Base-by-base conservation (phyloP, 1,140 invertebrate genomes). In the Solen grandis region DNA sequence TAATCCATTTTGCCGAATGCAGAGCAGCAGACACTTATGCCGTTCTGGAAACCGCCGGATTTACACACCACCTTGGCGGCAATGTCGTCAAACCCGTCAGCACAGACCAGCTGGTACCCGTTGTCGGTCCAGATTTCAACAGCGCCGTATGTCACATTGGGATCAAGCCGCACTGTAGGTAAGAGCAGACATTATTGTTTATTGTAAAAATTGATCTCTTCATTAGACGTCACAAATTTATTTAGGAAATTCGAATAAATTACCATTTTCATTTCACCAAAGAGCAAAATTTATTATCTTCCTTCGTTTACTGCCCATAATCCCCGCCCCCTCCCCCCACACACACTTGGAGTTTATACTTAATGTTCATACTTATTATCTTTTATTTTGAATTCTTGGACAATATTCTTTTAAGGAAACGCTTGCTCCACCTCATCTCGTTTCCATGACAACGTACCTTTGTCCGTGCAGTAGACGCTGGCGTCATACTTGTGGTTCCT, bases 401-500 rank as follows among this genome's bases (percentile, higher is more conserved):
- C n/a, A n/a, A n/a, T n/a, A n/a, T n/a, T n/a, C n/a, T n/a, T n/a
- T n/a, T n/a, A n/a, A n/a, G n/a, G n/a, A n/a, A n/a, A n/a, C n/a
- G n/a, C n/a, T n/a, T n/a, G n/a, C n/a, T n/a, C n/a, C n/a, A n/a
- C n/a, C n/a, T n/a, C n/a, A n/a, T n/a, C n/a, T n/a, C n/a, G n/a
- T n/a, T n/a, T n/a, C n/a, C n/a, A n/a, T n/a, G n/a, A n/a, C n/a
- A n/a, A n/a, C n/a, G n/a, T n/a, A 87, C 85, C 84, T 54, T 33
- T 75, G 46, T 81, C 63, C 27, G 62, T 85, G 70, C 88, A 89
- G 16, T 77, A 80, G 16, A 86, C 88, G 13, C 84, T 84, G 19
- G 86, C 88, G 76, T 87, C 85, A 66, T 85, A 79, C 29, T 72
- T 68, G 50, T 89, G 87, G 29, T 83, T 70, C 31, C 54, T 55